These are phyloP conservation scores for Limnothrissa miodon DNA, from an alignment of 2,113 vertebrate genomes.

Conservation along the genomic window DNA sequence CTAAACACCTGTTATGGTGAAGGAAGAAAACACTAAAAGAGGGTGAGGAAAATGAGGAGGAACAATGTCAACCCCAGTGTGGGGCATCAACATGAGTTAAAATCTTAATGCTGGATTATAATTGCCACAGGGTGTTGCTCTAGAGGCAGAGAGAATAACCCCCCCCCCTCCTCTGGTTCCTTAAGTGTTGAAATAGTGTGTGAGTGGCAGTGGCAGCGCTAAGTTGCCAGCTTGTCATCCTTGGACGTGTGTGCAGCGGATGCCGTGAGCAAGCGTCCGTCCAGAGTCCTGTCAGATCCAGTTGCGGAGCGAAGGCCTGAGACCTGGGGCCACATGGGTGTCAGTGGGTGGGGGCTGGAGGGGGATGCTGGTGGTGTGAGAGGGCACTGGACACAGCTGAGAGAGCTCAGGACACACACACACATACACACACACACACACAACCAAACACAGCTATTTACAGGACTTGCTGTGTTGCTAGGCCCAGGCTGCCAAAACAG, in stretches of 20 bases:
- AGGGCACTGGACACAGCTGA: not conserved
- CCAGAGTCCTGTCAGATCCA: not conserved
- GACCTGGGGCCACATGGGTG: not conserved
- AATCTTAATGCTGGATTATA: not conserved
- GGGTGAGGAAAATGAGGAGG: not conserved
- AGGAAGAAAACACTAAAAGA: not conserved
- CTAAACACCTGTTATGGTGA: conserved; percentile 15
- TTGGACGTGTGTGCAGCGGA: conserved; percentile 1
- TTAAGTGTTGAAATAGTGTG: not conserved
- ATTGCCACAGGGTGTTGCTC: not conserved
- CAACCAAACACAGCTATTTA: not conserved
- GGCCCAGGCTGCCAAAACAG: not conserved
- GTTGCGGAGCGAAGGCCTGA: not conserved
- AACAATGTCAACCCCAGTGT: not conserved
- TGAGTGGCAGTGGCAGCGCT: not conserved
- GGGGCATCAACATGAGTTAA: not conserved
- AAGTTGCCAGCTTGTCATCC: not conserved
- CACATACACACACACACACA: not conserved
- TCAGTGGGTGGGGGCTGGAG: not conserved
- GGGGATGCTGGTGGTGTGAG: not conserved
- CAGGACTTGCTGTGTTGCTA: not conserved
- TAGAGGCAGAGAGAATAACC: not conserved
- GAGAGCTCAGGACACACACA: conserved; percentile 9
- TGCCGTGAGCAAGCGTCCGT: not conserved
- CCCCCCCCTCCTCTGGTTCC: not conserved